Base-by-base conservation (phyloP, 1,140 invertebrate genomes). In the Prorops nasuta region DNA sequence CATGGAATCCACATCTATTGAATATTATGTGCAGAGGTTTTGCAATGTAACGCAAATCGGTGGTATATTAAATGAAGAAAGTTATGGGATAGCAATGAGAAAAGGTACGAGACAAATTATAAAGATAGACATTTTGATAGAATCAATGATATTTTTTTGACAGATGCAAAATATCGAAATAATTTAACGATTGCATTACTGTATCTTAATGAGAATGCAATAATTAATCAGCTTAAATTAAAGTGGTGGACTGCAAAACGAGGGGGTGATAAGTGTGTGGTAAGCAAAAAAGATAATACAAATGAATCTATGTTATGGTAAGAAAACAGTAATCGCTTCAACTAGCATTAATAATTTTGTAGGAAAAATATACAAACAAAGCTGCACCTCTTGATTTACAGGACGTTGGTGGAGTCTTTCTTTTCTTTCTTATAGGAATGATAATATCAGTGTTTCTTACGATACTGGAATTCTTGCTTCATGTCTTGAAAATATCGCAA, bases 211-310 rank as follows among this genome's bases (percentile, higher is more conserved):
- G 91, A 94, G 76, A 83, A 81, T 32, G 91, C 89, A 1, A 73
- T 82, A 28, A 69, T 95, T 7, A 80, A 84, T 28, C 76, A 83
- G 38, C 71, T 94, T 46, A 89, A 92, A 70, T 85, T 82, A 24
- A 91, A 90, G 76, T 95, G 92, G 92, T 94, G 91, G 91, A 84
- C 87, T 71, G 81, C 87, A 66, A 86, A 87, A 66, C 68, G 85
- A 49, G 88, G 87, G 3, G 87, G 85, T 34, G 83, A 87, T 4
- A 80, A 80, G 28, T 91, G 89, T 67, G 71, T 79, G 56, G 88
- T 90, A 73, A 77, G 72, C 76, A 37, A 58, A 37, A 14, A 39
- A 35, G n/a, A n/a, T n/a, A n/a, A 20, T 9, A 28, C 50, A 44
- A 63, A 40, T 52, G n/a, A n/a, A n/a, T n/a, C n/a, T n/a, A n/a